phyloP scores from a whole-genome alignment of 2,888 invertebrate species.

The Folsomia manolachei region DNA sequence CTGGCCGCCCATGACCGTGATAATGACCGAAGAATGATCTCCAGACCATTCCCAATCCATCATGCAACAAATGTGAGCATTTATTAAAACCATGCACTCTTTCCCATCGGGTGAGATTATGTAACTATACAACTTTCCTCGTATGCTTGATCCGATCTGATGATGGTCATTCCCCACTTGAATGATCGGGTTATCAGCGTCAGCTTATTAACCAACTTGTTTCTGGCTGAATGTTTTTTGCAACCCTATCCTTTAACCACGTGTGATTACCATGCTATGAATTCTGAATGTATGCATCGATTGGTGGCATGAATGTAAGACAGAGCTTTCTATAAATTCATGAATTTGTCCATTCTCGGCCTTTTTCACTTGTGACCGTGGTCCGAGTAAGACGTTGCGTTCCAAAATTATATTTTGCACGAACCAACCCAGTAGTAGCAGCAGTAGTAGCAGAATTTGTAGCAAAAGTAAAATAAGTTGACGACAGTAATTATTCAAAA shows the following conservation, averaged over 20 bases:
- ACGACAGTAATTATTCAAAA: no score
- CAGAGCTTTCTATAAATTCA: constrained; percentile 1
- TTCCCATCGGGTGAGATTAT: no score
- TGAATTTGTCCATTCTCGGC: not conserved
- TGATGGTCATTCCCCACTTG: not conserved
- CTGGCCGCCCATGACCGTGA: no score
- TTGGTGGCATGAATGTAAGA: no score
- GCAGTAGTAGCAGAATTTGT: not conserved
- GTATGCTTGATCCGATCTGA: not conserved
- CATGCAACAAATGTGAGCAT: no score
- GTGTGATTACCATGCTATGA: not conserved
- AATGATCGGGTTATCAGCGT: not conserved
- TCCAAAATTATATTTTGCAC: not conserved
- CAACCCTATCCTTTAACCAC: not conserved
- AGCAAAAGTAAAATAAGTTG: no score
- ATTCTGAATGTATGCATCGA: not conserved
- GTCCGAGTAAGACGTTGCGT: not conserved
- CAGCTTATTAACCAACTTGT: not conserved
- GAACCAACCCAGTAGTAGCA: not conserved
- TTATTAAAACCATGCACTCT: no score
- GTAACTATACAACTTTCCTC: no score
- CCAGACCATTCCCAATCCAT: no score
- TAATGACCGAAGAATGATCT: no score
- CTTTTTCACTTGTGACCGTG: constrained; percentile 7
- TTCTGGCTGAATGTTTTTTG: not conserved